Evolutionary conservation across 2,888 invertebrate species (phyloP), one percentile per base, ranked within the genome.

Genomic region (Lissocephala sabroskyi): DNA sequence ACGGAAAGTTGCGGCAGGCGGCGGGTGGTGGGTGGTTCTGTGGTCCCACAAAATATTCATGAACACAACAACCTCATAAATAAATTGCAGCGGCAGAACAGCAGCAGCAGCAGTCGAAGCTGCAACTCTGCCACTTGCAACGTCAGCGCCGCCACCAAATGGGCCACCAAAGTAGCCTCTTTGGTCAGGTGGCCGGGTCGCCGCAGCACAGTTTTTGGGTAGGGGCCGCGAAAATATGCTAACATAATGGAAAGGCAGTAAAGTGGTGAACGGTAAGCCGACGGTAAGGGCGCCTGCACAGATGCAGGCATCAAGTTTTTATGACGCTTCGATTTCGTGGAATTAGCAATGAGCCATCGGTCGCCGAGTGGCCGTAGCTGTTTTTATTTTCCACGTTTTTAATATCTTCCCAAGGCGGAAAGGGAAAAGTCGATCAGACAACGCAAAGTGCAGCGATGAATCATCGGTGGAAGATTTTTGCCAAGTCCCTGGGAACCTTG

Each of bases 311-410:
- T 62, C 57, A 60, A 62, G 66, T 59, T 79, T 79, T 79, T 75
- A 79, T 75, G 79, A 67, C 64, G 61, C 63, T 74, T 77, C 75
- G 75, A 77, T 75, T 79, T 74, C 79, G 77, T 79, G 79, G 77
- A 74, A 79, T 79, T 74, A 74, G 73, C 77, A 77, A 79, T 67
- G 71, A 77, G 59, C 51, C 41, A 40, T n/a, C 40, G 36, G 46
- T 49, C 51, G 51, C 51, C 47, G 54, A 41, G 32, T 30, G 26
- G 33, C 50, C 39, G 30, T 50, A 45, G 49, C 35, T 17, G 1
- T 35, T 35, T 62, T 56, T 56, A 58, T 64, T 62, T 52, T 56
- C 43, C 57, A 55, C 58, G 50, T 49, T 65, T 65, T 65, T 64
- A 65, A 65, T 58, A 67, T 60, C 49, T 40, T 3, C 23, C 23